A percentile compares a stretch with the other conserved stretches of the same genome.
phyloP scores from a whole-genome alignment of 2,113 vertebrate genomes.

The Scomber japonicus region DNA sequence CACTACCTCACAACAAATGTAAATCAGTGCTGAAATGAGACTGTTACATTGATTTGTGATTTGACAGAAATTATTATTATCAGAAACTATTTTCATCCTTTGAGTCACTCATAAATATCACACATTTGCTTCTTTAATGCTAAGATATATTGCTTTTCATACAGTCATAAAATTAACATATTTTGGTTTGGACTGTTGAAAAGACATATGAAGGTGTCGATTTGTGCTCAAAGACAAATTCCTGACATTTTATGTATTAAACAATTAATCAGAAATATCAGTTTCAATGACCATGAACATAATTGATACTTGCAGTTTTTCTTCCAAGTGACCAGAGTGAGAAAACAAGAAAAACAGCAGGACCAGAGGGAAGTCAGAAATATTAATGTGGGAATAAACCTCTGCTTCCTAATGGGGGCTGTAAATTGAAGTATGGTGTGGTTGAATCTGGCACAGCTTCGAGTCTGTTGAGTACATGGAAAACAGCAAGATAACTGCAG shows the following conservation, averaged over 20 bases:
- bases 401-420: conserved; percentile 46
- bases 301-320: conserved; percentile 26
- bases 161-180: not conserved
- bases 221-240: not conserved
- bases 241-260: not conserved
- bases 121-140: not conserved
- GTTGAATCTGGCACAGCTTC: conserved; percentile 51
- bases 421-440: conserved; percentile 51
- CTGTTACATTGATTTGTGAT: no score
- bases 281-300: conserved; percentile 12
- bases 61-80: not conserved
- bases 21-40: not conserved
- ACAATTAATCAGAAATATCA: not conserved
- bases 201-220: not conserved
- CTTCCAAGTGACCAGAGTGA: not conserved
- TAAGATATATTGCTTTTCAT: not conserved
- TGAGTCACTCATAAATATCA: not conserved
- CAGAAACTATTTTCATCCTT: not conserved
- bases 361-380: conserved; percentile 30
- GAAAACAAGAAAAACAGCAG: conserved; percentile 41
- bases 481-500: conserved; percentile 62
- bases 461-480: conserved; percentile 67
- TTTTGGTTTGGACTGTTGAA: not conserved
- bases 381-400: conserved; percentile 55
- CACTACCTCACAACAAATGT: not conserved